Percentiles rank a stretch among this genome's conserved stretches.
phyloP scores from a whole-genome alignment of 2,888 invertebrate species.

The Trichogramma dendrolimi region DNA sequence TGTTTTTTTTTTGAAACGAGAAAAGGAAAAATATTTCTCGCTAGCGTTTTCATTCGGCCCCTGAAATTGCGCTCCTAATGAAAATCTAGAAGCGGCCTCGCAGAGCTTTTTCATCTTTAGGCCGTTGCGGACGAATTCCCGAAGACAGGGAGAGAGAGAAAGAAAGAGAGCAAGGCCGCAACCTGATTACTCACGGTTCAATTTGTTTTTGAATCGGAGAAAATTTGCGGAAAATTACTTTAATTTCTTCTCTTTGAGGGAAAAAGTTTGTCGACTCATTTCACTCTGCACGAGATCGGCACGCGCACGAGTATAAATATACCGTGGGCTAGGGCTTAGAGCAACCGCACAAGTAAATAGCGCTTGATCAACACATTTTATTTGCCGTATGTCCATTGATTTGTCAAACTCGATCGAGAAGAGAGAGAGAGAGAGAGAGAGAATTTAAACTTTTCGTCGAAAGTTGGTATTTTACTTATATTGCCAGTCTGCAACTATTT shows the following conservation, averaged over 20 bases:
- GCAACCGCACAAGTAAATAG: too few species aligned
- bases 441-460: too few species aligned
- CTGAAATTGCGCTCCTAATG: conserved; percentile 27
- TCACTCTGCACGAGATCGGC: background rate
- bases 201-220: conserved; percentile 26
- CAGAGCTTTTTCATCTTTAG: conserved; percentile 26
- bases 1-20: conserved; percentile 7
- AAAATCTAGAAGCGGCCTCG: conserved; percentile 20
- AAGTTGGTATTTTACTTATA: too few species aligned
- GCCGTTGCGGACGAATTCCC: conserved; percentile 5
- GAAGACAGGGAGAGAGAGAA: too few species aligned
- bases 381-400: too few species aligned
- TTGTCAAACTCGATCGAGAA: too few species aligned
- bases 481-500: too few species aligned
- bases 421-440: too few species aligned
- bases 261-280: conserved; percentile 22
- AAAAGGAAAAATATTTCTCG: conserved; percentile 11
- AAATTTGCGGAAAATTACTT: conserved; percentile 28
- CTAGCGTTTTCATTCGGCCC: conserved; percentile 6
- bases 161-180: background rate
- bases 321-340: too few species aligned
- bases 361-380: too few species aligned
- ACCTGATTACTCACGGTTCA: conserved; percentile 29
- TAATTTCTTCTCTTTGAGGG: conserved; percentile 14
- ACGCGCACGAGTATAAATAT: too few species aligned